Conservation (phyloP, 2,888 invertebrate species). For the Heliconius cydno region DNA sequence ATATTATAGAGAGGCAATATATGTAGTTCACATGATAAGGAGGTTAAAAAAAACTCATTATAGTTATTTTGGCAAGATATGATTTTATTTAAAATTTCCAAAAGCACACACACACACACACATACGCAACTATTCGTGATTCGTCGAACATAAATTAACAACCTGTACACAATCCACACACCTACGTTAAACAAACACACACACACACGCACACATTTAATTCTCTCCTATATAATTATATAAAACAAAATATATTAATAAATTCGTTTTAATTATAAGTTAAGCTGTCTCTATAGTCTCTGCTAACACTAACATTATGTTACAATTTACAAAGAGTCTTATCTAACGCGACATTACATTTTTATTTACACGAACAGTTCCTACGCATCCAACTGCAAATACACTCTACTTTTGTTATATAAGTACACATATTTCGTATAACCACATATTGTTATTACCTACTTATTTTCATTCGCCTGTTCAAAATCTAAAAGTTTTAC, state of each 20-base stretch:
- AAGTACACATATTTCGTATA: not conserved
- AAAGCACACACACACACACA: conserved; percentile 34
- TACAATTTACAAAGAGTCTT: conserved; percentile 26
- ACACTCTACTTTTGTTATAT: conserved; percentile 3
- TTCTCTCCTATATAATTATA: conserved; percentile 23
- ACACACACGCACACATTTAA: conserved; percentile 26
- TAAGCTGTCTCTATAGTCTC: conserved; percentile 17
- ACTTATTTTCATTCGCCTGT: not conserved
- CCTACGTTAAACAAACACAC: conserved; percentile 14
- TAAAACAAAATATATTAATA: conserved; percentile 62
- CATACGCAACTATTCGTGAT: conserved; percentile 30
- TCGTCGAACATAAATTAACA: conserved; percentile 40
- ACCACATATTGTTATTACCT: not conserved
- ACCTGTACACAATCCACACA: conserved; percentile 33
- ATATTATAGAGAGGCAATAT: not conserved
- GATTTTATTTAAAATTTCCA: conserved; percentile 46
- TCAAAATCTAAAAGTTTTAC: not conserved
- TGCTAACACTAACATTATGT: conserved; percentile 21
- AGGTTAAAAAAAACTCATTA: conserved; percentile 13
- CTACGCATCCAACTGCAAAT: not conserved
- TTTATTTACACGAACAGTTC: conserved; percentile 25
- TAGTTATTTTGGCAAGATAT: conserved; percentile 52
- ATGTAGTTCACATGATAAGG: not conserved
- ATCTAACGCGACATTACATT: conserved; percentile 14
- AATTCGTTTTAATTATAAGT: conserved; percentile 60